Evolutionary conservation across 2,888 invertebrate genomes (phyloP).

Genomic region (Chrysotoxum bicinctum): DNA sequence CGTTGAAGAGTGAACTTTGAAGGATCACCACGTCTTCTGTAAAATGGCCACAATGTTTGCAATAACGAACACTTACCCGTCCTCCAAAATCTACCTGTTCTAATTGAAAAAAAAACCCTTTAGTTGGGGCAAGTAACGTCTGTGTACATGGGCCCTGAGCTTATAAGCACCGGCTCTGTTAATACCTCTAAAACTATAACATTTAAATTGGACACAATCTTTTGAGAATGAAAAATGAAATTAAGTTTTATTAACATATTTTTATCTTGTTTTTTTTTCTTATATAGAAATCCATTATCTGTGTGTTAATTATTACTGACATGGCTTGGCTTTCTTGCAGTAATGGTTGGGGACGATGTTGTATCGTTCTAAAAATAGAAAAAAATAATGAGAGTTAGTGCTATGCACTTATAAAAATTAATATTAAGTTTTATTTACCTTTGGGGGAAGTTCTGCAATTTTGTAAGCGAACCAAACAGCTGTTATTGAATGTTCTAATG

Average conservation of each 20-base stretch:
- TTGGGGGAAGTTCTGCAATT: slow-evolving; percentile 16
- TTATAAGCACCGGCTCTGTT: neutral
- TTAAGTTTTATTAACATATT: neutral
- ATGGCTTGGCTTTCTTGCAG: slow-evolving; percentile 8
- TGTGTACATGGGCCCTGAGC: neutral
- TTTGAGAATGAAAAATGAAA: neutral
- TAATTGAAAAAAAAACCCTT: too few species aligned
- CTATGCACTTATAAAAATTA: neutral
- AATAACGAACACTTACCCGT: too few species aligned
- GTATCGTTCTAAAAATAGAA: slow-evolving; percentile 1
- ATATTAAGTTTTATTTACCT: neutral
- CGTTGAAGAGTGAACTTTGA: too few species aligned
- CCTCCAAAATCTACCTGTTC: too few species aligned
- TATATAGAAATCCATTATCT: neutral
- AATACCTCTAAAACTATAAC: neutral
- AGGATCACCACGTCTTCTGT: too few species aligned
- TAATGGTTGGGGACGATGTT: slow-evolving; percentile 1
- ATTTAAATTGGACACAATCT: neutral
- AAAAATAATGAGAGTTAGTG: neutral
- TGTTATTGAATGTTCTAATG: slow-evolving; percentile 28
- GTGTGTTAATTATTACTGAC: neutral
- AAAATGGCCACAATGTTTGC: too few species aligned
- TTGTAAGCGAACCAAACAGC: slow-evolving; percentile 23
- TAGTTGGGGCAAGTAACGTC: too few species aligned
- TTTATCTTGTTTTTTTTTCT: neutral